These are phyloP conservation scores for Hemibagrus wyckioides DNA, from an alignment of 2,113 vertebrate genomes.

Conservation along the genomic window DNA sequence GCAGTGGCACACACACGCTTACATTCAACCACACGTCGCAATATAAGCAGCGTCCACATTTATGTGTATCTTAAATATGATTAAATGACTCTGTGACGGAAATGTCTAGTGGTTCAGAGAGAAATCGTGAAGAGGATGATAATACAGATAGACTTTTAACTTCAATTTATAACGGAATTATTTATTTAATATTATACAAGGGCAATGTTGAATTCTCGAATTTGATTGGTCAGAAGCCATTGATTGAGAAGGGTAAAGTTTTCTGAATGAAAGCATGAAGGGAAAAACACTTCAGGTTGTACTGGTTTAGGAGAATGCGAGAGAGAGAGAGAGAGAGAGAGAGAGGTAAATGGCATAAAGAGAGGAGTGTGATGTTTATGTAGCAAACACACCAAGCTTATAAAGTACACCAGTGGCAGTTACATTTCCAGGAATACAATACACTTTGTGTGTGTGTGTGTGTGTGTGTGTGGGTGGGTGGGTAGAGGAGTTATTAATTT, in stretches of 20 bases:
- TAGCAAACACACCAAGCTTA: conserved; percentile 13
- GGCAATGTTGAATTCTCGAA: neutral
- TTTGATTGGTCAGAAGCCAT: neutral
- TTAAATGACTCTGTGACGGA: too few relatives aligned
- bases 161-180: neutral
- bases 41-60: too few relatives aligned
- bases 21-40: neutral
- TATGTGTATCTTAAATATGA: too few relatives aligned
- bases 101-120: too few relatives aligned
- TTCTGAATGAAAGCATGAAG: neutral
- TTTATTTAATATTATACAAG: neutral
- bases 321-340: neutral
- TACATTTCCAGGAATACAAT: conserved; percentile 27
- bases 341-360: neutral
- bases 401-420: neutral
- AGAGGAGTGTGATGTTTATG: conserved; percentile 19
- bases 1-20: neutral
- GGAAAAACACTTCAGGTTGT: neutral
- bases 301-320: neutral
- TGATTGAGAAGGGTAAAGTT: neutral
- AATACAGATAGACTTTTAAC: neutral
- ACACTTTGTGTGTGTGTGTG: neutral
- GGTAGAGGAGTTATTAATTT: neutral
- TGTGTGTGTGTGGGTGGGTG: neutral
- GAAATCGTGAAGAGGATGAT: neutral